Evolutionary conservation across 2,113 vertebrate species (phyloP).

Genomic region (Hiodon alosoides): DNA sequence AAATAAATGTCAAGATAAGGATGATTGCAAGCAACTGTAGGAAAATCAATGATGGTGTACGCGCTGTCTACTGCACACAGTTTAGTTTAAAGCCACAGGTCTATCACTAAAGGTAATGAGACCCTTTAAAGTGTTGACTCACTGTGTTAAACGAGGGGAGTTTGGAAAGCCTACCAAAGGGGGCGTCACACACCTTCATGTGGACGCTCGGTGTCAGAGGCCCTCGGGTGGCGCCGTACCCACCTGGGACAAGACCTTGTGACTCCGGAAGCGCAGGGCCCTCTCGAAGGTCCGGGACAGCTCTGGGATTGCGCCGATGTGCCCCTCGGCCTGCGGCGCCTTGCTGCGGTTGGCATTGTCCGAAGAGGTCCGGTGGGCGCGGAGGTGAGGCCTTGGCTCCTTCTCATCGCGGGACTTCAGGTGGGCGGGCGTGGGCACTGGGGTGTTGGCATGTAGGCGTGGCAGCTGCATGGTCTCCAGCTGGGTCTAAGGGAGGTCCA

Average conservation of each 20-base stretch:
- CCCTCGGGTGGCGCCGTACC: slow-evolving; percentile 28
- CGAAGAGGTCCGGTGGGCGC: slow-evolving; percentile 54
- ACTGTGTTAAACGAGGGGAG: no score
- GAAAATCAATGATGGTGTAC: no score
- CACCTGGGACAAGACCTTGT: slow-evolving; percentile 74
- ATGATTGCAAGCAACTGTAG: no score
- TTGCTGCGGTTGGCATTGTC: slow-evolving; percentile 40
- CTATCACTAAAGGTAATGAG: neutral
- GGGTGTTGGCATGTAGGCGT: slow-evolving; percentile 54
- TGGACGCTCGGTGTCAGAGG: neutral
- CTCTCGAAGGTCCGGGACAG: slow-evolving; percentile 58
- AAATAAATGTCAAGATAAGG: no score
- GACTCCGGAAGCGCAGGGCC: slow-evolving; percentile 65
- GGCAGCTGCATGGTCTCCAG: slow-evolving; percentile 65
- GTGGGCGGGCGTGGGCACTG: slow-evolving; percentile 54
- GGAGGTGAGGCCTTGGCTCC: slow-evolving; percentile 45
- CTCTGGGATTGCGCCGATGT: slow-evolving; percentile 62
- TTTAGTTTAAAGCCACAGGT: no score
- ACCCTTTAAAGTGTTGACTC: no score
- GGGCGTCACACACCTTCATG: neutral
- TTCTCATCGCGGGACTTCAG: slow-evolving; percentile 55
- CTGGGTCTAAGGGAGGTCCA: slow-evolving; percentile 46
- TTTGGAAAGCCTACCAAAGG: no score
- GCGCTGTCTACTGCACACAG: no score
- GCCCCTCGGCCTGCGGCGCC: slow-evolving; percentile 39